phyloP scores from a whole-genome alignment of 1,140 invertebrate genomes.

The Camponotus pennsylvanicus region DNA sequence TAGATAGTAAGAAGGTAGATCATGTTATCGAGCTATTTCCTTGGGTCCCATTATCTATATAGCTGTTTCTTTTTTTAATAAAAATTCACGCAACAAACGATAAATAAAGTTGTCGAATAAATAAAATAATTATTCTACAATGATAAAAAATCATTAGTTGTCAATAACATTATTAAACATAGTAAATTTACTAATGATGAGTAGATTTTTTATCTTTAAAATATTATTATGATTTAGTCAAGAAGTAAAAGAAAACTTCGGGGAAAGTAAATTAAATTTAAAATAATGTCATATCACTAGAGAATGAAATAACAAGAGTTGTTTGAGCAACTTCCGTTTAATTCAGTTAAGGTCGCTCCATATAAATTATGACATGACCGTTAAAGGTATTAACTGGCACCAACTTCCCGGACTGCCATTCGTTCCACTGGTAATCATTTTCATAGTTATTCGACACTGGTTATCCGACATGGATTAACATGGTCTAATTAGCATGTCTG shows the following conservation, averaged over 20 bases:
- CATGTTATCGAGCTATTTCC: conserved; percentile 49
- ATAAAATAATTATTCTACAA: not conserved
- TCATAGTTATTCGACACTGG: conserved; percentile 53
- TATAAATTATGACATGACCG: conserved; percentile 60
- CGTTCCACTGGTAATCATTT: conserved; percentile 52
- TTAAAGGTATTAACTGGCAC: conserved; percentile 57
- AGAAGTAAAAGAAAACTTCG: not conserved
- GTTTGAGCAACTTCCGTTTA: conserved; percentile 49
- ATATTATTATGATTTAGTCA: not conserved
- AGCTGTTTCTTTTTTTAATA: not conserved
- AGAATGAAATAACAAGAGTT: conserved; percentile 22
- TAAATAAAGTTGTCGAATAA: not conserved
- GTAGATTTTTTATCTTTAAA: not conserved
- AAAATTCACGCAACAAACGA: not conserved
- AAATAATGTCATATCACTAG: conserved; percentile 1
- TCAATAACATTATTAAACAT: not conserved
- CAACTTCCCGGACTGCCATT: conserved; percentile 56
- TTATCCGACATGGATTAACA: conserved; percentile 61
- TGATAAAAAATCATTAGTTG: not conserved
- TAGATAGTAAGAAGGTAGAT: conserved; percentile 1
- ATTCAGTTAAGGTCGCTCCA: conserved; percentile 54
- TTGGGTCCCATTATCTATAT: not conserved
- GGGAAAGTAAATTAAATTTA: conserved; percentile 4
- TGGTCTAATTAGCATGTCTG: conserved; percentile 62
- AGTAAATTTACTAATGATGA: not conserved